A percentile compares a stretch with the other conserved stretches of the same genome.
phyloP scores from a whole-genome alignment of 53 echinoderm and acorn worm species.

The Apostichopus leukothele region DNA sequence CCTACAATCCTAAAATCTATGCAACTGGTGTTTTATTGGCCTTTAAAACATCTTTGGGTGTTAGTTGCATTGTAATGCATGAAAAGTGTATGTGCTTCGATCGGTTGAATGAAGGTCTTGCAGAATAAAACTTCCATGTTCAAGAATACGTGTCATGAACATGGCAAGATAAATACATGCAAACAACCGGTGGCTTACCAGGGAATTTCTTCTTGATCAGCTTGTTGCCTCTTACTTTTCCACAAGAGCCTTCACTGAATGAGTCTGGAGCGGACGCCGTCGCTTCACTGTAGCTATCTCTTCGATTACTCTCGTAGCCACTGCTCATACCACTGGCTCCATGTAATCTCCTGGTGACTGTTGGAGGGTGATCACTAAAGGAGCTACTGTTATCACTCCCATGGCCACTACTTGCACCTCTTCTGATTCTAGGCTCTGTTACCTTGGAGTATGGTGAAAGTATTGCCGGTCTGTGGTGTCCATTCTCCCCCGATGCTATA shows the following conservation, averaged over 20 bases:
- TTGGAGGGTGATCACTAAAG: constrained; percentile 80
- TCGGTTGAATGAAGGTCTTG: neutral
- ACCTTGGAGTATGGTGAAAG: constrained; percentile 98
- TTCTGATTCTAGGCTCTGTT: constrained; percentile 77
- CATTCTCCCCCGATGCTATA: constrained; percentile 86
- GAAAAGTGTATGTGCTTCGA: no score
- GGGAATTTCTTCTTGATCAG: constrained; percentile 85
- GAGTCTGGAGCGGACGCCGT: constrained; percentile 94
- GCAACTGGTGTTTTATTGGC: no score
- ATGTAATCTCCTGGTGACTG: constrained; percentile 59
- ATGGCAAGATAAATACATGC: neutral
- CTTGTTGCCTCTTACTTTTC: constrained; percentile 82
- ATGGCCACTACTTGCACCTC: constrained; percentile 90
- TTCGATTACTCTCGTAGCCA: constrained; percentile 96
- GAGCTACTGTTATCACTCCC: constrained; percentile 98
- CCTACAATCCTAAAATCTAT: no score
- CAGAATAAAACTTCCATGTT: neutral
- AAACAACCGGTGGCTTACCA: constrained; percentile 47
- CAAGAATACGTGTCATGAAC: no score
- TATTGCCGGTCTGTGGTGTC: constrained; percentile 76
- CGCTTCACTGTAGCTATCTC: constrained; percentile 91
- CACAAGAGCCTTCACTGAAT: constrained; percentile 92
- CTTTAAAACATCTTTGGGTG: no score
- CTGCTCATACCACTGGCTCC: constrained; percentile 91
- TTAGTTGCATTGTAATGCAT: no score